Conservation (phyloP, 2,797 vertebrate species). For the Fistularia tabacaria region DNA sequence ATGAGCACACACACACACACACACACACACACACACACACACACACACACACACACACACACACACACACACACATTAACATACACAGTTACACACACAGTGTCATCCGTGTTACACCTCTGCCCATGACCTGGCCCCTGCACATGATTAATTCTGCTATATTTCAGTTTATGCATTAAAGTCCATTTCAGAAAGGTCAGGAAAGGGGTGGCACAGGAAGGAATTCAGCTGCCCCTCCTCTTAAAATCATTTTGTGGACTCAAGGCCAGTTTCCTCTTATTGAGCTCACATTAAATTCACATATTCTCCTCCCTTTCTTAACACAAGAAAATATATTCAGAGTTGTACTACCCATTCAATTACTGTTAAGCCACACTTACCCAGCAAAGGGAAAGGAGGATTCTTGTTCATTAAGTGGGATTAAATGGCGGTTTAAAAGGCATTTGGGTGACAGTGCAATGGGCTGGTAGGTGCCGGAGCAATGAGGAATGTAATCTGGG, state of each 20-base stretch:
- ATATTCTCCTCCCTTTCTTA: conserved; percentile 37
- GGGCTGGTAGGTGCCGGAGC: conserved; percentile 34
- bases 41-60: conserved; percentile 5
- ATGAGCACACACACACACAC: background rate
- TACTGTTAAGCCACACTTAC: conserved; percentile 60
- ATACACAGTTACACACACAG: too few relatives aligned
- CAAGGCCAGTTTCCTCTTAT: conserved; percentile 58
- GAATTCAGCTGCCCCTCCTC: conserved; percentile 36
- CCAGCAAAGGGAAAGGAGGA: conserved; percentile 50
- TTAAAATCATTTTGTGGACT: conserved; percentile 53
- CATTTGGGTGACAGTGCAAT: conserved; percentile 39
- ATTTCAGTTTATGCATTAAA: conserved; percentile 69
- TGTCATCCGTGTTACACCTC: conserved; percentile 48
- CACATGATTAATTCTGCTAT: conserved; percentile 68
- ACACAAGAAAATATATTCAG: conserved; percentile 49
- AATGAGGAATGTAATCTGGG: conserved; percentile 63
- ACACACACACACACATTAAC: conserved; percentile 11
- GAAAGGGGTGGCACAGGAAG: conserved; percentile 41
- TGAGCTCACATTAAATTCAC: conserved; percentile 49
- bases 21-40: conserved; percentile 8
- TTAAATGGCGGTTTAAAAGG: conserved; percentile 65
- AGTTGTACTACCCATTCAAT: conserved; percentile 64
- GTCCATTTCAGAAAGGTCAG: conserved; percentile 68
- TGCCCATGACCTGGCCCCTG: conserved; percentile 59
- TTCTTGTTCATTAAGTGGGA: conserved; percentile 68